phyloP scores from a whole-genome alignment of 2,113 vertebrate genomes.

The Caloenas nicobarica region DNA sequence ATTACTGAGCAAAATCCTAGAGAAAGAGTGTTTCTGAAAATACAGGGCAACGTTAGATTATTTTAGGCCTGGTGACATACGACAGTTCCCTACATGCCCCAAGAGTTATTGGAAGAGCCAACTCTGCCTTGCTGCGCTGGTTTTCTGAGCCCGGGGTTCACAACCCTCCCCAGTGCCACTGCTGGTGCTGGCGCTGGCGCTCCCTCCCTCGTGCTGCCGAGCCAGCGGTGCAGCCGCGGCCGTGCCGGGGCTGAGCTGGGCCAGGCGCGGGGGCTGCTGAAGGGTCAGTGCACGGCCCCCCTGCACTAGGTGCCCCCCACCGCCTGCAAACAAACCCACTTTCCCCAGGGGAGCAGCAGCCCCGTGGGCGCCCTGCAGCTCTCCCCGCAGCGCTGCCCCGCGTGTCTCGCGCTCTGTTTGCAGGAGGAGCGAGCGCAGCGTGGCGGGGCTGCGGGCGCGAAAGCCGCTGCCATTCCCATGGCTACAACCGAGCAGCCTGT shows the following conservation, averaged over 20 bases:
- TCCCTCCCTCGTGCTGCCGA: no score
- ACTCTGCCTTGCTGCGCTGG: fast-evolving
- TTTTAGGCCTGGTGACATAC: neutral
- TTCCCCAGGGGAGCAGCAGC: fast-evolving
- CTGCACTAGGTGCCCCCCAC: fast-evolving
- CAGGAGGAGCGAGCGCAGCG: neutral
- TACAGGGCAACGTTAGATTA: neutral
- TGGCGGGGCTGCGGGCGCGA: neutral
- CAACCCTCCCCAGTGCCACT: no score
- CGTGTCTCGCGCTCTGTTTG: neutral
- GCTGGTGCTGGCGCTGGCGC: no score
- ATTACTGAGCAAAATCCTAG: neutral
- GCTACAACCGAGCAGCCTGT: conserved; percentile 5
- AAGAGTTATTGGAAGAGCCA: fast-evolving
- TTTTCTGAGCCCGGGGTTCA: neutral
- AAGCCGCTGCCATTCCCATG: conserved; percentile 18
- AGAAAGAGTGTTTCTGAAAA: neutral
- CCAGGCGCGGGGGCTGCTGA: neutral
- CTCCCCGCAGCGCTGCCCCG: neutral
- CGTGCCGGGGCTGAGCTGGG: neutral
- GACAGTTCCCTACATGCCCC: fast-evolving
- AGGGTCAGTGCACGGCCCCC: no score
- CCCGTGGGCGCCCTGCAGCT: no score
- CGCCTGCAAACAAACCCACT: fast-evolving
- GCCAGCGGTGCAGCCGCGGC: no score